Evolutionary conservation across 2,113 vertebrate genomes (phyloP), one percentile per base, ranked within the genome.

Genomic region (Cyrtonyx montezumae): DNA sequence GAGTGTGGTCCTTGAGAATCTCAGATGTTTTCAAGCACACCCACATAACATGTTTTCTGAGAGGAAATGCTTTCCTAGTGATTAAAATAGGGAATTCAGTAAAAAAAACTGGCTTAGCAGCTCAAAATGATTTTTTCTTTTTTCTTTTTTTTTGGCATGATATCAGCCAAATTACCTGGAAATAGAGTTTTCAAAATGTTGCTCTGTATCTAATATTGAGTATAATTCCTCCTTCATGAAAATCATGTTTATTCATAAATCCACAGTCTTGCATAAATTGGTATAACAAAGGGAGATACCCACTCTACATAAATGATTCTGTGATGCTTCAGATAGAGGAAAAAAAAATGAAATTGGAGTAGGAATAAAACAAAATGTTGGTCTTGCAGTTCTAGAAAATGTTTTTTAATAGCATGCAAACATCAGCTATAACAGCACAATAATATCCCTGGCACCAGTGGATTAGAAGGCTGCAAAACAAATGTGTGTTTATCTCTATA

Each of bases 1-100:
- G 87, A 83, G 79, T 71, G 81, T 91, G 89, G 94, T 89, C 84
- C 91, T 96, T 92, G 87, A 94, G 93, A 94, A 76, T 80, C 87
- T 92, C 55, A 36, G 87, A 92, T 94, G 91, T 96, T 96, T 94
- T 92, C 95, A 94, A 93, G 87, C 87, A 87, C 95, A 80, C 94
- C 95, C 95, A 95, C 94, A 59, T 85, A 94, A 90, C 91, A 87
- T 90, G 68, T 91, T 94, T 94, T 90, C 84, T 78, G 51, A 26
- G 58, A 94, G 91, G 93, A 96, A 96, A 93, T 95, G 71, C 94
- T 96, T 94, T 94, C 73, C 91, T 49, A 65, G 43, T 63, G 56
- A 82, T 87, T 90, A 71, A 82, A 92, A 65, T 55, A 79, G 43
- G 51, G 61, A 89, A 90, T 17, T 90, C 46, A 59, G 79, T 85